Evolutionary conservation across 2,888 invertebrate genomes (phyloP), one percentile per base, ranked within the genome.

Genomic region (Metellina segmentata): DNA sequence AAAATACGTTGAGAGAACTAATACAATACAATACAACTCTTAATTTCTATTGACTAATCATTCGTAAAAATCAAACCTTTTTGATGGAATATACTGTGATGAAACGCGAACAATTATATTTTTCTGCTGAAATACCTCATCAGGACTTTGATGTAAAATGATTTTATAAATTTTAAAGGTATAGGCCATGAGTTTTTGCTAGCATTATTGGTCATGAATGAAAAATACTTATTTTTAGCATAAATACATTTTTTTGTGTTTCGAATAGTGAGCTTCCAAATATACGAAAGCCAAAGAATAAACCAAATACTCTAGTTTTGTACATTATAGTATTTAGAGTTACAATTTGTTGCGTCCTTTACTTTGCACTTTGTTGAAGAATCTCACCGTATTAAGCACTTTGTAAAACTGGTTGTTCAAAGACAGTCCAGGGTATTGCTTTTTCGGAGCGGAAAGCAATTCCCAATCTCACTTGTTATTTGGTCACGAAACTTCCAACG

Each of bases 301-400:
- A 89, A 74, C 71, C 81, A 86, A 86, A 82, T 51, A 70, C 71
- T 92, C 92, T 92, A 92, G 92, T 92, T 92, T 92, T 92, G 89
- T 92, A 91, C 81, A 89, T 69, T 82, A 85, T 75, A 81, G 86
- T 88, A 71, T 82, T 77, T 78, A 51, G 53, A 79, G 83, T 78
- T 71, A 81, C 61, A 91, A 89, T 89, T 85, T 81, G 92, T 92
- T 88, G 81, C 74, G 89, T 92, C 88, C 89, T 89, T 89, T 89
- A 75, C 34, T 77, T 92, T 92, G 92, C 92, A 92, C 92, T 86
- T 89, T 92, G 92, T 92, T 92, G 75, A 89, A 49, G 71, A 81
- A 85, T 69, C 82, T 89, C 91, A 89, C 91, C 34, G 19, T 19
- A 69, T 61, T 61, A 77, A 77, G 87, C 87, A 87, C 81, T 78